These are phyloP conservation scores for Danionella dracula DNA, from an alignment of 2,797 vertebrate genomes.

Conservation along the genomic window DNA sequence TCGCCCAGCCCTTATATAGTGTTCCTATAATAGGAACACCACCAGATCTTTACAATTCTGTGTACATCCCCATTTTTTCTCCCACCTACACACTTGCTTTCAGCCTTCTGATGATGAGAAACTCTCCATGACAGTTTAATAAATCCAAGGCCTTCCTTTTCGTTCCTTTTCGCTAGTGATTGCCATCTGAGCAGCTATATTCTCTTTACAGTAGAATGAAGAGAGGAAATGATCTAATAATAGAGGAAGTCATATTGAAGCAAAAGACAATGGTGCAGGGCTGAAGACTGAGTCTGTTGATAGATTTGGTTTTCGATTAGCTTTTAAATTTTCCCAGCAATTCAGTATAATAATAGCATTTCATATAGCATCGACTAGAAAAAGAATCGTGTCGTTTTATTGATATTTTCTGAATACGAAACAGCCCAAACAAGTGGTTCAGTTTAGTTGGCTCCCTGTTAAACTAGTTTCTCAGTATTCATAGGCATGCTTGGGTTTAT, in stretches of 20 bases:
- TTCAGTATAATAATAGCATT: no score
- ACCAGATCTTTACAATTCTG: not conserved
- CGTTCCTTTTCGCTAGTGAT: not conserved
- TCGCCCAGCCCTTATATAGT: no score
- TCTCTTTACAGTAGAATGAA: not conserved
- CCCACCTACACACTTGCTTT: not conserved
- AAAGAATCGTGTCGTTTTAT: not conserved
- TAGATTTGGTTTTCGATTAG: no score
- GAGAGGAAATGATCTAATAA: conserved; percentile 7
- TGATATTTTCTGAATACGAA: not conserved
- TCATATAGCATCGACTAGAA: no score
- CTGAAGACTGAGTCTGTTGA: no score
- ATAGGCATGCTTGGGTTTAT: conserved; percentile 26
- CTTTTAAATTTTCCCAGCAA: no score
- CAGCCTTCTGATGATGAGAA: conserved; percentile 2
- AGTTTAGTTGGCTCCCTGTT: not conserved
- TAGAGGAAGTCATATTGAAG: conserved; percentile 1
- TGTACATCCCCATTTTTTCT: not conserved
- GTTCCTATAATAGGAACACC: no score
- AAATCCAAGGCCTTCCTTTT: not conserved
- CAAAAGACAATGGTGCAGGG: not conserved
- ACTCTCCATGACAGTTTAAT: not conserved
- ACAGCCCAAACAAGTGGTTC: not conserved
- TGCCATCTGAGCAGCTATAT: conserved; percentile 7
- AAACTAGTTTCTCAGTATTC: conserved; percentile 26